phyloP scores from a whole-genome alignment of 2,888 invertebrate species.

The Drosophila niveifrons region DNA sequence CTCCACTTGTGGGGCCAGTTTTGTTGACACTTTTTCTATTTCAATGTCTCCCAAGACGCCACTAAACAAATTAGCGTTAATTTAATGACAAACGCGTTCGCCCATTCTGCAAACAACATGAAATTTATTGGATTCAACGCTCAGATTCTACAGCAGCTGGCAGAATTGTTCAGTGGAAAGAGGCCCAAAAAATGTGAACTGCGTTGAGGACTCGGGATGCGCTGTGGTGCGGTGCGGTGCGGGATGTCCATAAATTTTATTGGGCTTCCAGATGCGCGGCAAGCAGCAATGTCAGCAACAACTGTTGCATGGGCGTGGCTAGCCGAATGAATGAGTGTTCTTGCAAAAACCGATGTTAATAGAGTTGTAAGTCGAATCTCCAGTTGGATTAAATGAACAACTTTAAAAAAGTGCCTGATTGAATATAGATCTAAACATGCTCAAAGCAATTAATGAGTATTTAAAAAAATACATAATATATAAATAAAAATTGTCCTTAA shows the following conservation, averaged over 20 bases:
- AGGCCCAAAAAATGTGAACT: constrained; percentile 39
- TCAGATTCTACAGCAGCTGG: constrained; percentile 45
- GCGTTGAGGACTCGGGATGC: not conserved
- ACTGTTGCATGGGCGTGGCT: constrained; percentile 71
- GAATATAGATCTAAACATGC: not conserved
- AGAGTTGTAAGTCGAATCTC: constrained; percentile 31
- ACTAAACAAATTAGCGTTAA: constrained; percentile 81
- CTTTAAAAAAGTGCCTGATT: not conserved
- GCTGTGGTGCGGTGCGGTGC: not conserved
- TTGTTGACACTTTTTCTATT: constrained; percentile 58
- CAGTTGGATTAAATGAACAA: constrained; percentile 11
- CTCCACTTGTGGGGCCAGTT: constrained; percentile 18
- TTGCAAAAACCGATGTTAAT: constrained; percentile 39
- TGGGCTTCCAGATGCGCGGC: constrained; percentile 58
- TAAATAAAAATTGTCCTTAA: too few species aligned
- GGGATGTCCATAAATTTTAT: constrained; percentile 66
- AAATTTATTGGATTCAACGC: constrained; percentile 62
- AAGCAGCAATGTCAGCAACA: constrained; percentile 71
- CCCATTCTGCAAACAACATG: constrained; percentile 52
- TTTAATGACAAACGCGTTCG: constrained; percentile 68
- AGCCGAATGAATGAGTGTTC: constrained; percentile 30
- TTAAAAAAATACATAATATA: too few species aligned
- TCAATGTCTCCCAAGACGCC: constrained; percentile 75
- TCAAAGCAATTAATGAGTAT: too few species aligned
- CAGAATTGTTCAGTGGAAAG: constrained; percentile 31